A percentile compares a stretch with the other conserved stretches of the same genome.
phyloP scores from a whole-genome alignment of 2,113 vertebrate species.

The Elephas maximus region DNA sequence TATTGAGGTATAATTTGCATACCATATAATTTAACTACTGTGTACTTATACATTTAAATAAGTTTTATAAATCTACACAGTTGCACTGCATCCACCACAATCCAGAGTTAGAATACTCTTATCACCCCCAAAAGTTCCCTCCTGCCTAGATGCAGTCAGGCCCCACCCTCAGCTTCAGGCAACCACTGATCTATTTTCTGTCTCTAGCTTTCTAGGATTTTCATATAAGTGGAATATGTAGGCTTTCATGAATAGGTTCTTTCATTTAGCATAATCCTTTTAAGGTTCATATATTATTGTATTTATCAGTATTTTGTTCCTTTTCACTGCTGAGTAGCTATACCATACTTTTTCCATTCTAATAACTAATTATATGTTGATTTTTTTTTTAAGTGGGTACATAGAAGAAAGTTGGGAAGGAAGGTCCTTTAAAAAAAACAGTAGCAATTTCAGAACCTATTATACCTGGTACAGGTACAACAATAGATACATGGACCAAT shows the following conservation, averaged over 20 bases:
- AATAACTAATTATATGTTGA: not conserved
- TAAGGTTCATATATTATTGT: not conserved
- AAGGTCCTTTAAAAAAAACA: not conserved
- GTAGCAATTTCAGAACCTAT: not conserved
- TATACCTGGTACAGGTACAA: too few relatives aligned
- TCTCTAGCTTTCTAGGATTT: not conserved
- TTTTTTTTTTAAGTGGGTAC: not conserved
- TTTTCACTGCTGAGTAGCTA: not conserved
- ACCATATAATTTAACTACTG: not conserved
- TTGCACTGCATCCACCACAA: not conserved
- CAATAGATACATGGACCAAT: too few relatives aligned
- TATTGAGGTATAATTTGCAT: constrained; percentile 1
- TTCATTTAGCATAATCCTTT: not conserved
- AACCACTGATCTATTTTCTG: not conserved
- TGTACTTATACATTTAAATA: not conserved
- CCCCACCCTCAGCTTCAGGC: not conserved
- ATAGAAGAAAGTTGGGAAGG: not conserved
- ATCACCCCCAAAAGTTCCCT: not conserved
- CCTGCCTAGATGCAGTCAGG: not conserved
- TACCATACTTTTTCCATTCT: not conserved
- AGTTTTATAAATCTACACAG: not conserved
- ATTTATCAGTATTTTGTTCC: not conserved
- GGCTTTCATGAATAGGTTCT: not conserved
- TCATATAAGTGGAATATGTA: not conserved
- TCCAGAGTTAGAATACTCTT: not conserved